Percentiles rank a stretch among this genome's conserved stretches.
Conservation (phyloP, 1,140 invertebrate genomes). For the Ceratosolen fusciceps region DNA sequence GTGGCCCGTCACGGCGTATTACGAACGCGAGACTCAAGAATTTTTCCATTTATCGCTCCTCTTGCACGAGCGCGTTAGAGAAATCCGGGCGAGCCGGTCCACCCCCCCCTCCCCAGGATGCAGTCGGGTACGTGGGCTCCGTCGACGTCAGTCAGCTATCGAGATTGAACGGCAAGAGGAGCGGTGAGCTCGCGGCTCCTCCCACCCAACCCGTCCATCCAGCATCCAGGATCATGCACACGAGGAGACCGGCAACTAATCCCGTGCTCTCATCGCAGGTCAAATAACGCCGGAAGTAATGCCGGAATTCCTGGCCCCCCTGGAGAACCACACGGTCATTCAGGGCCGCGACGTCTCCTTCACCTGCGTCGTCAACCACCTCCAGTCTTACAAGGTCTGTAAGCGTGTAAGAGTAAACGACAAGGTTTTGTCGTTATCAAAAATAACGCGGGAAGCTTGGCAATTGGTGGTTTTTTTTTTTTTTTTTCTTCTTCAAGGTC, state of each 20-base stretch:
- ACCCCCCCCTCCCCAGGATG: conserved; percentile 28
- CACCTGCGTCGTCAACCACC: conserved; percentile 90
- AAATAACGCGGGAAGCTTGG: neutral
- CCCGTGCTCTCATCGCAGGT: conserved; percentile 56
- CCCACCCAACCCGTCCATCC: neutral
- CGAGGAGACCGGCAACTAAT: conserved; percentile 17
- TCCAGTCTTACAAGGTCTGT: conserved; percentile 89
- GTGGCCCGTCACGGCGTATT: conserved; percentile 60
- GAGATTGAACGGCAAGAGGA: conserved; percentile 23
- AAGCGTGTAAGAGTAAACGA: too few relatives aligned
- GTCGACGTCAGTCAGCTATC: neutral
- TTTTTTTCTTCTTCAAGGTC: conserved; percentile 76
- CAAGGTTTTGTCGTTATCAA: too few relatives aligned
- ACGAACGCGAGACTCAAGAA: conserved; percentile 69
- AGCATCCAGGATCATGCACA: neutral
- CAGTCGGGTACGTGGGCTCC: neutral
- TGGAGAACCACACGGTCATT: conserved; percentile 89
- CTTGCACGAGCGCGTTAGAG: conserved; percentile 68
- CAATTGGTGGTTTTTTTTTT: neutral
- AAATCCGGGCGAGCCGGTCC: conserved; percentile 55
- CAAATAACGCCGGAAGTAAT: conserved; percentile 72
- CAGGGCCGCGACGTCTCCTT: conserved; percentile 89
- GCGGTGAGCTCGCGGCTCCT: neutral
- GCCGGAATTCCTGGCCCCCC: conserved; percentile 86
- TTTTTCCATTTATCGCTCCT: conserved; percentile 71